Evolutionary conservation across 2,113 vertebrate genomes (phyloP).

Genomic region (Heteronetta atricapilla): DNA sequence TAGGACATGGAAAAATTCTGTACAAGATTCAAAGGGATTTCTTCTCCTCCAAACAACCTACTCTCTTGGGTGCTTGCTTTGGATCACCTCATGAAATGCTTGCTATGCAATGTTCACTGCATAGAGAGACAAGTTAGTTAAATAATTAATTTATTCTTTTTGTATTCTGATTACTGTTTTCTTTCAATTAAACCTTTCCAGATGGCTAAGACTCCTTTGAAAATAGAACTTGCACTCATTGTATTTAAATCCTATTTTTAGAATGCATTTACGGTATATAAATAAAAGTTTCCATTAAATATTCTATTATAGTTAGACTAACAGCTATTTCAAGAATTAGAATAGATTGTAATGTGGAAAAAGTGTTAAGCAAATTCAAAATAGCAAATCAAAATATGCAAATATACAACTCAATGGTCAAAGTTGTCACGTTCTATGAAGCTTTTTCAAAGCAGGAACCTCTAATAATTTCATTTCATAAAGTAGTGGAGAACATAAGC

Average conservation of each 20-base stretch:
- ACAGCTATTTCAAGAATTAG: not conserved
- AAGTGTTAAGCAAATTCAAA: not conserved
- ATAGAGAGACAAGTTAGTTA: not conserved
- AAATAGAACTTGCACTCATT: not conserved
- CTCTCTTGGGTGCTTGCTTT: not conserved
- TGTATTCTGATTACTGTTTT: not conserved
- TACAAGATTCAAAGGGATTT: not conserved
- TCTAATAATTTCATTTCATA: not conserved
- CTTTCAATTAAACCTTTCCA: not conserved
- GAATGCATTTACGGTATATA: not conserved
- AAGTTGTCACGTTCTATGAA: not conserved
- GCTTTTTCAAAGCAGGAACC: not conserved
- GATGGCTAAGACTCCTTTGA: not conserved
- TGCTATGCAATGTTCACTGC: not conserved
- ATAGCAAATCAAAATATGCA: not conserved
- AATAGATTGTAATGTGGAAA: not conserved
- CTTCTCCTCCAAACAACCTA: not conserved
- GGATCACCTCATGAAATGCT: not conserved
- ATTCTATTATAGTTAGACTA: not conserved
- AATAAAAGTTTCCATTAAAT: not conserved
- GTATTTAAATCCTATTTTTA: not conserved
- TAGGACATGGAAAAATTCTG: rapidly evolving
- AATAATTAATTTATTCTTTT: not conserved
- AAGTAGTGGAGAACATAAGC: not conserved
- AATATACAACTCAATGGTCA: not conserved